Evolutionary conservation across 2,888 invertebrate genomes (phyloP).

Genomic region (Pseudoips prasinana): DNA sequence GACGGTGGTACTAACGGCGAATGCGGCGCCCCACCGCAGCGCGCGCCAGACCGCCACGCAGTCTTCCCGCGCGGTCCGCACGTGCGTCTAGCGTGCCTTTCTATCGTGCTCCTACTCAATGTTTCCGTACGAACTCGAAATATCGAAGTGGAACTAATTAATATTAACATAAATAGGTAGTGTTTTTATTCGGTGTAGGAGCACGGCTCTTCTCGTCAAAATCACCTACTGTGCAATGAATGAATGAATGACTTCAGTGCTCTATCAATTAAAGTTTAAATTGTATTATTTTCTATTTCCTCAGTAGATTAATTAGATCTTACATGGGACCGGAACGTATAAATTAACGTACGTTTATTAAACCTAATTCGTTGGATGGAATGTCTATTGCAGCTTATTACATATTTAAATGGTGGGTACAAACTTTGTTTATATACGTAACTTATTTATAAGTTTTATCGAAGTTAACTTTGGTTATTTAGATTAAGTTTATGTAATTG

Average conservation of each 20-base stretch:
- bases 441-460: conserved; percentile 19
- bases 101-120: conserved; percentile 50
- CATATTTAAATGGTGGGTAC: conserved; percentile 71
- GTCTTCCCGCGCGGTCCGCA: conserved; percentile 80
- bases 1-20: conserved; percentile 43
- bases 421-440: conserved; percentile 34
- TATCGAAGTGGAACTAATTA: conserved; percentile 53
- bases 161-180: conserved; percentile 43
- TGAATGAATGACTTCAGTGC: conserved; percentile 59
- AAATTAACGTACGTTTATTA: conserved; percentile 67
- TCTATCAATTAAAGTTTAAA: conserved; percentile 66
- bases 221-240: too few species aligned
- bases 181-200: conserved; percentile 46
- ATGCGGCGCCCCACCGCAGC: conserved; percentile 59
- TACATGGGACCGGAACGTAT: conserved; percentile 69
- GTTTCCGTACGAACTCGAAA: conserved; percentile 57
- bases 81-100: conserved; percentile 72
- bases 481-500: conserved; percentile 1
- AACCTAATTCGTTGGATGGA: conserved; percentile 54
- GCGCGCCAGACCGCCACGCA: conserved; percentile 74
- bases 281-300: conserved; percentile 72
- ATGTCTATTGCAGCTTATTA: conserved; percentile 49
- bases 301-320: conserved; percentile 69
- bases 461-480: conserved; percentile 3
- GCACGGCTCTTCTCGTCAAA: conserved; percentile 20